Base-by-base conservation (phyloP, 2,888 invertebrate genomes). In the Spatulosminthurus flaviceps region DNA sequence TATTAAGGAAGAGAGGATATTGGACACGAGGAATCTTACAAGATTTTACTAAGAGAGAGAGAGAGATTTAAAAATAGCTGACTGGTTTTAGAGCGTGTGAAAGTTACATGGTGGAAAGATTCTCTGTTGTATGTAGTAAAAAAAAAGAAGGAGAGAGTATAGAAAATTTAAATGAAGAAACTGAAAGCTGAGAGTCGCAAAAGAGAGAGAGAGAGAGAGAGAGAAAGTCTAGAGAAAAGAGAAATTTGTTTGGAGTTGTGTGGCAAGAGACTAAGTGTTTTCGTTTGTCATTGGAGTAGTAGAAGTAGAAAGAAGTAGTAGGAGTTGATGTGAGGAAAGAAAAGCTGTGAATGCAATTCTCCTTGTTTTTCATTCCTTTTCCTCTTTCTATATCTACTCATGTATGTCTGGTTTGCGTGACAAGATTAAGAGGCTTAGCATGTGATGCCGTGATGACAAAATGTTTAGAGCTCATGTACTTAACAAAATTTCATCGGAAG, bases 401-500 rank as follows among this genome's bases (percentile, higher is more conserved):
- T 16, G 51, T 51, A 4, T 51, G n/a, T 51, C 5, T 26, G 26
- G 74, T 43, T 74, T 74, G 74, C 74, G 74, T 74, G 74, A 74
- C 74, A 74, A 61, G 74, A 74, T 74, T 74, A 74, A 61, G 74
- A 74, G 74, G 61, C 64, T 74, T 74, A 74, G 74, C 64, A 61
- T 60, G 74, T 61, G 61, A 34, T 71, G 41, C n/a, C n/a, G 42
- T 71, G 43, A 71, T n/a, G 42, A 42, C 61, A 61, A 60, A 74
- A 72, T 72, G 72, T 61, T 71, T 4, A 41, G 70, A 13, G n/a
- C 69, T 71, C 21, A 24, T 42, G 22, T 72, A 28, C 51, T 43
- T 72, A 72, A 72, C 72, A 51, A 72, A 72, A 72, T 74, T 74
- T 74, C 34, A 61, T 74, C 61, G 22, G 28, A 74, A 72, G 41